Base-by-base conservation (phyloP, 2,797 vertebrate species). In the Odontamblyopus rebecca region DNA sequence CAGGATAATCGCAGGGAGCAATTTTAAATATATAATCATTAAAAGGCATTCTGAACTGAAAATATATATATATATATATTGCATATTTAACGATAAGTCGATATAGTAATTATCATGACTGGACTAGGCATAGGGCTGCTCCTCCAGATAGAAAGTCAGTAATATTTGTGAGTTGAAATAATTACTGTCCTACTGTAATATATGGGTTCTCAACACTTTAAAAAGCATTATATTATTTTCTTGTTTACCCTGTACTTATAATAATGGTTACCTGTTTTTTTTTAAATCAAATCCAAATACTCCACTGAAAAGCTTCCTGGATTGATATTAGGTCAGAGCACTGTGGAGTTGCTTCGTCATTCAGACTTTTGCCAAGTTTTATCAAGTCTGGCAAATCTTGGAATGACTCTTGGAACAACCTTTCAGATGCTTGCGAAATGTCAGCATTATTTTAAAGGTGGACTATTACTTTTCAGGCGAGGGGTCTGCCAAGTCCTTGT, bases 131-230 rank as follows among this genome's bases (percentile, higher is more conserved):
- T 18, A 61, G 4, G n/a, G 13, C 26, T 77, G 73, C 48, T 71
- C 75, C 67, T 59, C 56, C 53, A 54, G n/a, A 54, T 54, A 54
- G 1, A 53, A n/a, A 54, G 7, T 23, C 53, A 23, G 19, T n/a
- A 23, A 54, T 54, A 54, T 11, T 23, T 23, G 53, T 54, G 53
- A 8, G 19, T n/a, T 23, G 18, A 54, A 54, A 54, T 54, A 3
- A n/a, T 54, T 54, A 6, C 23, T 54, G 7, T 16, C 44, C 44
- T 15, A 48, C 13, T 48, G 44, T 48, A 48, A 48, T 48, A 48
- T 48, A 48, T 48, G 3, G 44, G 44, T 48, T 13, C 41, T 11
- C 11, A 0, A 3, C 11, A 44, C 41, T 41, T 44, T 48, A 48
- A 48, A 48, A 48, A 48, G 35, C 7, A 38, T 48, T 48, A 4